A percentile compares a stretch with the other conserved stretches of the same genome.
phyloP scores from a whole-genome alignment of 2,888 invertebrate genomes.

The Eupithecia dodoneata region DNA sequence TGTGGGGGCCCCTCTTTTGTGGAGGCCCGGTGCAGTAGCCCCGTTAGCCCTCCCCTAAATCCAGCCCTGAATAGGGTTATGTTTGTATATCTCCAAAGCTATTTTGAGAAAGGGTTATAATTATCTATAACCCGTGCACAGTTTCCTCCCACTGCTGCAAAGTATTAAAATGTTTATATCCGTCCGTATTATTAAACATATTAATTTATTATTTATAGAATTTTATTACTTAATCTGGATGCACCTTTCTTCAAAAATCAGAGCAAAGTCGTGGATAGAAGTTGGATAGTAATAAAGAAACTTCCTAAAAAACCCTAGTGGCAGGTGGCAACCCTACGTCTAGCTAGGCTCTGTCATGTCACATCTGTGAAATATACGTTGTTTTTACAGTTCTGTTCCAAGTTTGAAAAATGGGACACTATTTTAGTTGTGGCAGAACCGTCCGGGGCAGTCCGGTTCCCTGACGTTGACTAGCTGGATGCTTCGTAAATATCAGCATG shows the following conservation, averaged over 20 bases:
- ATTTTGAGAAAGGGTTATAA: neutral
- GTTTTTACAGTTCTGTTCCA: constrained; percentile 8
- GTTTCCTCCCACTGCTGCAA: too few relatives aligned
- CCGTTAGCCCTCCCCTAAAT: too few relatives aligned
- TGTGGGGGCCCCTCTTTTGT: too few relatives aligned
- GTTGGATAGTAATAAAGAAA: neutral
- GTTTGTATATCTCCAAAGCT: neutral
- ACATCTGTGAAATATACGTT: constrained; percentile 12
- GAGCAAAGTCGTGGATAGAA: neutral
- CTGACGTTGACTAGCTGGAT: constrained; percentile 1
- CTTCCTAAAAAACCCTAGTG: neutral
- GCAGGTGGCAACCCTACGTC: neutral
- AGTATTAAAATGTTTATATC: too few relatives aligned
- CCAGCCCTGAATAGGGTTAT: neutral
- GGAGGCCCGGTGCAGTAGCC: too few relatives aligned
- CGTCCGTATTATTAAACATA: too few relatives aligned
- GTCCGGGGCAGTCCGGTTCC: neutral
- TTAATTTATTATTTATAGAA: too few relatives aligned
- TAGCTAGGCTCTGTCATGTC: constrained; percentile 5
- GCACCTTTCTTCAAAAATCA: too few relatives aligned
- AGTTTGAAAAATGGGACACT: constrained; percentile 16
- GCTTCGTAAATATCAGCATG: neutral
- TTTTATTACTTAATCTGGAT: too few relatives aligned
- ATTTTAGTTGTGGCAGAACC: neutral
- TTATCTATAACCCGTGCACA: too few relatives aligned